These are phyloP conservation scores for Hesperia comma DNA, from an alignment of 2,888 invertebrate species.

Conservation along the genomic window DNA sequence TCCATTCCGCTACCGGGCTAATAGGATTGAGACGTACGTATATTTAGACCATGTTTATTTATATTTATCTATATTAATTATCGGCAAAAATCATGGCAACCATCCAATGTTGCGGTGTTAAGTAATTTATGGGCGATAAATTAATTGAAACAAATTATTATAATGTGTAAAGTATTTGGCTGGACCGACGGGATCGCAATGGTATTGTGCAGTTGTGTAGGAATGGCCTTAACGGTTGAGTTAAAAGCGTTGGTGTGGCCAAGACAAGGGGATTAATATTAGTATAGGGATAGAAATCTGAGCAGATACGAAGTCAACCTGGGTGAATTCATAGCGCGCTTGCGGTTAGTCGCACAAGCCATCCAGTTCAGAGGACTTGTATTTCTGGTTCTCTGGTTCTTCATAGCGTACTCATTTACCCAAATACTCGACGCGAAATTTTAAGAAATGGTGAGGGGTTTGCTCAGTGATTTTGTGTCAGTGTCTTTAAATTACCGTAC, in stretches of 20 bases:
- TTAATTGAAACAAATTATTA: constrained; percentile 43
- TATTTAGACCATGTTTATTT: constrained; percentile 31
- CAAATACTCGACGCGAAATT: constrained; percentile 42
- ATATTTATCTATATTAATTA: constrained; percentile 35
- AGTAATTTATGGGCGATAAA: constrained; percentile 64
- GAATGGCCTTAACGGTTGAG: constrained; percentile 68
- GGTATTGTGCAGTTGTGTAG: constrained; percentile 52
- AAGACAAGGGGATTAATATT: constrained; percentile 53
- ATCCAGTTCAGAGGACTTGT: constrained; percentile 77
- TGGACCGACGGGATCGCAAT: constrained; percentile 22
- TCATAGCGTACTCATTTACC: constrained; percentile 65
- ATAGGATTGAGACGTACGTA: constrained; percentile 30
- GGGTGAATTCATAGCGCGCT: constrained; percentile 69
- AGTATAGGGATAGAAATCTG: constrained; percentile 54
- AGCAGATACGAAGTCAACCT: constrained; percentile 65
- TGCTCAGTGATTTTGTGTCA: constrained; percentile 11
- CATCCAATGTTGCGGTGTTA: constrained; percentile 55
- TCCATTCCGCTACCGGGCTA: constrained; percentile 14
- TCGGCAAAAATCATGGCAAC: constrained; percentile 56
- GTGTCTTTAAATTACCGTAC: not conserved
- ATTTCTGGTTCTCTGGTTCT: constrained; percentile 70
- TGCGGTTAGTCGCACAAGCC: constrained; percentile 73
- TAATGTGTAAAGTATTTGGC: constrained; percentile 42
- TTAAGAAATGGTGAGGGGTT: constrained; percentile 66
- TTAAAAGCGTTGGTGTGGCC: constrained; percentile 69